Conservation (phyloP, 2,797 vertebrate genomes). For the Pelobates cultripes region DNA sequence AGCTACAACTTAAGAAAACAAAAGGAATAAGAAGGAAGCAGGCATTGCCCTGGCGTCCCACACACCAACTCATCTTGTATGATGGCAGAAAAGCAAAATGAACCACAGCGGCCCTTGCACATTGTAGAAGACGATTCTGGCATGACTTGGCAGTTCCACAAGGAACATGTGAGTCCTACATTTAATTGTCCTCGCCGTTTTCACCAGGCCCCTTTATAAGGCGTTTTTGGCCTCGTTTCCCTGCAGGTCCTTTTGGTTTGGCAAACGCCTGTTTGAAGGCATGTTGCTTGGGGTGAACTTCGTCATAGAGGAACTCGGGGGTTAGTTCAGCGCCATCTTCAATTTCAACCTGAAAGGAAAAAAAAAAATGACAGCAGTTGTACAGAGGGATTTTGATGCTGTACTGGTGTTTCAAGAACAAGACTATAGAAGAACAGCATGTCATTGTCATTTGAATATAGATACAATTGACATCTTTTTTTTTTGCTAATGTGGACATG, state of each 20-base stretch:
- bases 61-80: neutral
- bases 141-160: slow-evolving; percentile 8
- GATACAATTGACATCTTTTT: too few relatives aligned
- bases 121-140: slow-evolving; percentile 29
- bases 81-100: slow-evolving; percentile 15
- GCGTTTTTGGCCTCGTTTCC: slow-evolving; percentile 93
- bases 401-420: too few relatives aligned
- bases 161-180: slow-evolving; percentile 18
- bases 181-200: slow-evolving; percentile 90
- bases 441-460: too few relatives aligned
- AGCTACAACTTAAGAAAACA: slow-evolving; percentile 14
- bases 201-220: slow-evolving; percentile 90
- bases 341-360: slow-evolving; percentile 86
- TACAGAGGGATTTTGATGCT: too few relatives aligned
- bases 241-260: slow-evolving; percentile 93
- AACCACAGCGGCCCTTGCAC: slow-evolving; percentile 9
- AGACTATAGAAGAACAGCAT: too few relatives aligned
- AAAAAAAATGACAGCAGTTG: neutral
- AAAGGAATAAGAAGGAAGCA: neutral
- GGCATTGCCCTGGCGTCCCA: slow-evolving; percentile 7
- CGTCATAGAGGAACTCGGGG: slow-evolving; percentile 93
- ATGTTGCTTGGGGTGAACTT: slow-evolving; percentile 96
- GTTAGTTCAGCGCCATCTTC: slow-evolving; percentile 91
- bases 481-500: too few relatives aligned
- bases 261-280: slow-evolving; percentile 93